Base-by-base conservation (phyloP, 2,888 invertebrate species). In the Eupithecia pulchellata region DNA sequence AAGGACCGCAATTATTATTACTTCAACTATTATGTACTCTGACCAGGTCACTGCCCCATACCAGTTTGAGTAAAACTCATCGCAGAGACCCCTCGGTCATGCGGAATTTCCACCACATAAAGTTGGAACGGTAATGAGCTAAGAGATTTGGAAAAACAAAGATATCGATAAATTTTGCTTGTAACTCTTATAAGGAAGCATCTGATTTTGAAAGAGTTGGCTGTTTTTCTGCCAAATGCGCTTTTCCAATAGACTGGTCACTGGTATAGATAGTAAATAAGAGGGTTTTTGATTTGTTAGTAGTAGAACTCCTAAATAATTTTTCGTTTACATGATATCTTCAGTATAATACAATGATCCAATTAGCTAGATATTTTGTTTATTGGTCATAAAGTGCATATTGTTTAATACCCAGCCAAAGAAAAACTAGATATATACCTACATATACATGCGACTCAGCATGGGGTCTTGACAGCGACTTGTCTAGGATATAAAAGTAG, bases 51-150 rank as follows among this genome's bases (percentile, higher is more conserved):
- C 13, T 61, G 61, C 20, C 61, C 60, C 32, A 4, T 20, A 11
- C 4, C 61, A 61, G 34, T 61, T n/a, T 29, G 57, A 57, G 6
- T 34, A 58, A 29, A 29, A 52, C 20, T 30, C 39, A n/a, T 29
- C n/a, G 27, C 9, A 71, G 66, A 25, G 73, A 58, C 66, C 42
- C 42, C 42, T 74, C 76, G 73, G 75, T 78, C 75, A 75, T 63
- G 73, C 63, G 73, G 73, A 80, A 79, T 78, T 81, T 81, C 77
- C 74, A 68, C 60, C 68, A 78, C 79, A 80, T 79, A 79, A 79
- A 80, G 55, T 69, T 32, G 64, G 68, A 71, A 71, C 52, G 64
- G 73, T 69, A 77, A 79, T 77, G 74, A 34, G 29, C 29, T 32
- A 75, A 75, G 77, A 60, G 55, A 36, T 72, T 64, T 57, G 72